phyloP scores from a whole-genome alignment of 2,797 vertebrate species.

The Trichosurus vulpecula region DNA sequence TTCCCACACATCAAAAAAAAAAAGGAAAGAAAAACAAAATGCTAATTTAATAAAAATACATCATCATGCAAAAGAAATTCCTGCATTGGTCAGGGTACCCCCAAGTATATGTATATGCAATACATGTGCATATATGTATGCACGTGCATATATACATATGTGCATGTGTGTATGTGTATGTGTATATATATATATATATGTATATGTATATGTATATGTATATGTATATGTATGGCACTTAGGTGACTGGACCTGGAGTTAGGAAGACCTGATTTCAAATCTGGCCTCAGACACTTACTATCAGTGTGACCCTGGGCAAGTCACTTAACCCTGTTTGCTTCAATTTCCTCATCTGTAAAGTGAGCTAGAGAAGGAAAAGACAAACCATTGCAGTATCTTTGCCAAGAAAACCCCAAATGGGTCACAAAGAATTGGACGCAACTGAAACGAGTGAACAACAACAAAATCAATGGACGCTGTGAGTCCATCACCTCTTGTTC shows the following conservation, averaged over 20 bases:
- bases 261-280: neutral
- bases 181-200: neutral
- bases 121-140: neutral
- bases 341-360: neutral
- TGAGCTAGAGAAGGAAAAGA: neutral
- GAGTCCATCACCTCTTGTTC: neutral
- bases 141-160: neutral
- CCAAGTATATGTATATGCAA: neutral
- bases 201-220: too few species aligned
- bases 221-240: neutral
- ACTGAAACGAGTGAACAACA: neutral
- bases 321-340: neutral
- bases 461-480: neutral
- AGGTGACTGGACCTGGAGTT: neutral
- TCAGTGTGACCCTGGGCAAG: neutral
- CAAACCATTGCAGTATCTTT: neutral
- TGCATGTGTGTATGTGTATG: neutral
- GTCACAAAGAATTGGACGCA: neutral
- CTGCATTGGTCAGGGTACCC: neutral
- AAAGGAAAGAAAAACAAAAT: neutral
- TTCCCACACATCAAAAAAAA: neutral
- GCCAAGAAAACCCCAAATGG: neutral
- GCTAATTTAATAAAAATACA: neutral
- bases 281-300: neutral
- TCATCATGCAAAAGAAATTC: neutral